Evolutionary conservation across 2,888 invertebrate species (phyloP).

Genomic region (Zaprionus lineosus): DNA sequence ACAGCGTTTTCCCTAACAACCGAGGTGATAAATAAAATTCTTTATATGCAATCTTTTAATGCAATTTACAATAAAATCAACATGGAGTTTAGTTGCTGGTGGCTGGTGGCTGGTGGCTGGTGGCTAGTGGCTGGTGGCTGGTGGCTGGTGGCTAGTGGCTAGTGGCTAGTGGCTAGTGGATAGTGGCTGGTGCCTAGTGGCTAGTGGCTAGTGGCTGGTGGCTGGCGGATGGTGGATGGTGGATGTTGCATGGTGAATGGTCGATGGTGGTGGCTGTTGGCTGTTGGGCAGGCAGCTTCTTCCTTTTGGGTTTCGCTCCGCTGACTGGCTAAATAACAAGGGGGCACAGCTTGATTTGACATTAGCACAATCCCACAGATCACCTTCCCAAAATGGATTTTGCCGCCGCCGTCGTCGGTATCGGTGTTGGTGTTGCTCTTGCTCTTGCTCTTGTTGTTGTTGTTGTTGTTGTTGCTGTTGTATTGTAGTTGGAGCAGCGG

Average conservation of each 20-base stretch:
- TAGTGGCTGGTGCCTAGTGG: conserved; percentile 75
- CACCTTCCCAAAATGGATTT: conserved; percentile 80
- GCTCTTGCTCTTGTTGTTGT: conserved; percentile 17
- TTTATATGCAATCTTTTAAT: conserved; percentile 81
- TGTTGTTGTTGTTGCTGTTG: conserved; percentile 7
- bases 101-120: conserved; percentile 27
- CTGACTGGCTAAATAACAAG: conserved; percentile 71
- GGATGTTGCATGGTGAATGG: conserved; percentile 77
- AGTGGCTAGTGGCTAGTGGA: conserved; percentile 35
- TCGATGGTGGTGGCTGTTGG: conserved; percentile 49
- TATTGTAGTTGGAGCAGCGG: too few relatives aligned
- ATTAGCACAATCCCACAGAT: conserved; percentile 81
- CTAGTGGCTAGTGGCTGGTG: conserved; percentile 40
- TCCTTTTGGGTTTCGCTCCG: conserved; percentile 36
- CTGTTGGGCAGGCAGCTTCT: conserved; percentile 30
- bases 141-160: conserved; percentile 68
- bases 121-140: conserved; percentile 35
- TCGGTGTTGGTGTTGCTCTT: conserved; percentile 20
- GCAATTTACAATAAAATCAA: conserved; percentile 80
- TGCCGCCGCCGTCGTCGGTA: conserved; percentile 53
- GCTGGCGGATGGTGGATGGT: too few relatives aligned
- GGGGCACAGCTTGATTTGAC: conserved; percentile 82
- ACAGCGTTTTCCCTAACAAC: conserved; percentile 79
- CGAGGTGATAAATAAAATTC: conserved; percentile 81
- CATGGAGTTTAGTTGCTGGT: conserved; percentile 73